phyloP scores from a whole-genome alignment of 2,113 vertebrate genomes.

The Petrocephalus microphthalmus region DNA sequence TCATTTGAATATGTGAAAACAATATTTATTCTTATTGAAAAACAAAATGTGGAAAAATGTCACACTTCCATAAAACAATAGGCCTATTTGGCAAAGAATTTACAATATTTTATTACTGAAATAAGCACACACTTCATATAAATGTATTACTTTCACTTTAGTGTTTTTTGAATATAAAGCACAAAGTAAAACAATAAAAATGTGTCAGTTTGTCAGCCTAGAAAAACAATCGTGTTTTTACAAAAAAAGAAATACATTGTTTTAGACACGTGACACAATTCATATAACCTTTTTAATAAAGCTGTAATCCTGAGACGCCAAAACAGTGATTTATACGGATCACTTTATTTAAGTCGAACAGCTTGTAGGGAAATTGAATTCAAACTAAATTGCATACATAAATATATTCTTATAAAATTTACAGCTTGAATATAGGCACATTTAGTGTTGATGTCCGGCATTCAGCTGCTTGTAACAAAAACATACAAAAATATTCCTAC shows the following conservation, averaged over 20 bases:
- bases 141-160: conserved; percentile 53
- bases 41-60: conserved; percentile 84
- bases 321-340: conserved; percentile 51
- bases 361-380: conserved; percentile 48
- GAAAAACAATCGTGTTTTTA: conserved; percentile 58
- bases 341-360: conserved; percentile 39
- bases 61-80: conserved; percentile 90
- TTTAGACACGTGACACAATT: conserved; percentile 56
- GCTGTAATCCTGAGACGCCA: conserved; percentile 62
- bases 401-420: conserved; percentile 58
- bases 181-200: conserved; percentile 74
- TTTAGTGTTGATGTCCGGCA: conserved; percentile 53
- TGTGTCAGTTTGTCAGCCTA: conserved; percentile 50
- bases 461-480: conserved; percentile 59
- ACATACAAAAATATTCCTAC: conserved; percentile 76
- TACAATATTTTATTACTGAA: conserved; percentile 84
- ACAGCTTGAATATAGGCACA: conserved; percentile 66
- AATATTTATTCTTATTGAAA: conserved; percentile 73
- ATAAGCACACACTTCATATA: conserved; percentile 80
- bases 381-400: conserved; percentile 57
- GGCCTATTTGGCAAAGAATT: conserved; percentile 78
- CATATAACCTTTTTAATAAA: conserved; percentile 50
- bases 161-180: conserved; percentile 73
- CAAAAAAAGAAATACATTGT: conserved; percentile 53
- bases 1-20: conserved; percentile 45